Conservation (phyloP, 2,797 vertebrate genomes). For the Megaceryle alcyon region DNA sequence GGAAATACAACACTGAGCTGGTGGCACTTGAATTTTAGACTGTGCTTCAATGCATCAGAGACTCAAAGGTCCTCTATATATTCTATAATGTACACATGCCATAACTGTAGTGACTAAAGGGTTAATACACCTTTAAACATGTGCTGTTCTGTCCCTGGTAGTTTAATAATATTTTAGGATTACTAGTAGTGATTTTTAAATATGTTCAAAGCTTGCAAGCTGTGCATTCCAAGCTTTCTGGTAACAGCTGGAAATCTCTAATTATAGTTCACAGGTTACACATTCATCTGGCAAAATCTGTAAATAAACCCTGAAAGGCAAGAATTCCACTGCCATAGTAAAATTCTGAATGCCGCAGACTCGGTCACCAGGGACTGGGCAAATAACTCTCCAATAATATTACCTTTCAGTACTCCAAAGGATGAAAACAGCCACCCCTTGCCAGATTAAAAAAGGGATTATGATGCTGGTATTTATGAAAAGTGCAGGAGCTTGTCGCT, state of each 20-base stretch:
- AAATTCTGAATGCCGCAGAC: constrained; percentile 53
- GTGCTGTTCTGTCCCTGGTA: constrained; percentile 20
- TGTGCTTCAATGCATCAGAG: background rate
- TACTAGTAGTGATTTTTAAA: constrained; percentile 63
- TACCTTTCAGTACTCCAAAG: constrained; percentile 18
- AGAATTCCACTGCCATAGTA: constrained; percentile 66
- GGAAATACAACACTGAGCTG: background rate
- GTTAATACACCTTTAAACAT: constrained; percentile 3
- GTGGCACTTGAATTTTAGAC: background rate
- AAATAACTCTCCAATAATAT: constrained; percentile 32
- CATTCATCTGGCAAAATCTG: constrained; percentile 74
- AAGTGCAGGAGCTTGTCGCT: background rate
- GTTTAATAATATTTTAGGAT: constrained; percentile 73
- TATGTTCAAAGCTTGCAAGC: constrained; percentile 51
- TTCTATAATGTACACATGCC: background rate
- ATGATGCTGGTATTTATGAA: constrained; percentile 36
- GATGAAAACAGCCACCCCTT: constrained; percentile 34
- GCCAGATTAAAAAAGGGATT: constrained; percentile 39
- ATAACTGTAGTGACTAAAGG: background rate
- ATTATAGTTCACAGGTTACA: constrained; percentile 76
- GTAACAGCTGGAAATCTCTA: constrained; percentile 78
- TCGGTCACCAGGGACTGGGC: constrained; percentile 26
- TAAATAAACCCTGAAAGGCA: constrained; percentile 77
- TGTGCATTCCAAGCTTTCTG: constrained; percentile 71
- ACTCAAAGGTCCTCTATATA: background rate